Conservation (phyloP, 2,888 invertebrate species). For the Lepidocyrtinus sp. region DNA sequence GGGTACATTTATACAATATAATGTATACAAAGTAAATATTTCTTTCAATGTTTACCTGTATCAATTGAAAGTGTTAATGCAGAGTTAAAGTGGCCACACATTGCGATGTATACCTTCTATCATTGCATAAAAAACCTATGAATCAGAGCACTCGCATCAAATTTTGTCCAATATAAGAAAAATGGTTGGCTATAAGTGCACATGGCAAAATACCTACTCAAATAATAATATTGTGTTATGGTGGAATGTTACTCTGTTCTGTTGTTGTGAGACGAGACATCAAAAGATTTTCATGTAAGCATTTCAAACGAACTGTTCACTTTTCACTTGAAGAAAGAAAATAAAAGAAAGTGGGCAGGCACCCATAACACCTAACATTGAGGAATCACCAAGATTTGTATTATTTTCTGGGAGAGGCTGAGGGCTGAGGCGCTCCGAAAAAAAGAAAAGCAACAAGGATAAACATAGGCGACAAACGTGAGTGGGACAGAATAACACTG, state of each 20-base stretch:
- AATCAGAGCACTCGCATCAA: too few relatives aligned
- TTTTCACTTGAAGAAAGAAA: constrained; percentile 35
- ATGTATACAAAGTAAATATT: too few relatives aligned
- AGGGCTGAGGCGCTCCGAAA: background rate
- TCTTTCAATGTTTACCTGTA: too few relatives aligned
- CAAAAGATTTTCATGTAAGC: constrained; percentile 49
- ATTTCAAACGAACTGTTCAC: constrained; percentile 51
- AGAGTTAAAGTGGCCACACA: too few relatives aligned
- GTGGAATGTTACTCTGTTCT: constrained; percentile 55
- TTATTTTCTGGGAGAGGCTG: background rate
- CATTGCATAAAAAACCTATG: too few relatives aligned
- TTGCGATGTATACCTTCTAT: too few relatives aligned
- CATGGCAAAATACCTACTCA: constrained; percentile 35
- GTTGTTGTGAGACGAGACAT: constrained; percentile 53
- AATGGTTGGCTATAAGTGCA: too few relatives aligned
- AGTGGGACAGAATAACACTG: constrained; percentile 27
- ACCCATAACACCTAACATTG: background rate
- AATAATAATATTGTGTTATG: constrained; percentile 52
- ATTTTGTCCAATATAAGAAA: too few relatives aligned
- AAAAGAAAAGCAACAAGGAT: constrained; percentile 4
- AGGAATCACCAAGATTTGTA: background rate
- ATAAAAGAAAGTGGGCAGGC: background rate
- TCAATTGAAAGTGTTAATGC: too few relatives aligned
- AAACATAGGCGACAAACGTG: background rate
- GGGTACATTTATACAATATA: too few relatives aligned